Conservation (phyloP, 2,113 vertebrate species). For the Blennius ocellaris region DNA sequence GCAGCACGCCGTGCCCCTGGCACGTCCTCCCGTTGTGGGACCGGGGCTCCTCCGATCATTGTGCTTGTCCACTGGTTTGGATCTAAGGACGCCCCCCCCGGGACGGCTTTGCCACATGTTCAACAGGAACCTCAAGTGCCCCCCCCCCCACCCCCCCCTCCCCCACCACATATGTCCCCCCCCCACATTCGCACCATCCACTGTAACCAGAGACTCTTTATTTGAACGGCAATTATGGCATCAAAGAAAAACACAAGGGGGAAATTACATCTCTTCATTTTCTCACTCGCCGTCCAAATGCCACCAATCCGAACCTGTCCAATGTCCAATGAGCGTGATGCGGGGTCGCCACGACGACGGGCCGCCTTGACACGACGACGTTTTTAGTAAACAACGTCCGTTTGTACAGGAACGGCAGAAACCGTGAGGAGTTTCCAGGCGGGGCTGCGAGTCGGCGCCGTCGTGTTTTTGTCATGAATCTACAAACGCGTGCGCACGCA, state of each 20-base stretch:
- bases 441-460: too few species aligned
- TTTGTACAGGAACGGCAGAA: too few species aligned
- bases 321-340: too few species aligned
- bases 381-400: too few species aligned
- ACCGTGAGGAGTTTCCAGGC: too few species aligned
- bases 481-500: too few species aligned
- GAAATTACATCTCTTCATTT: too few species aligned
- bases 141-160: slow-evolving; percentile 36
- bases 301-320: too few species aligned
- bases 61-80: slow-evolving; percentile 57
- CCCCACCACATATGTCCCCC: slow-evolving; percentile 76
- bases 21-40: slow-evolving; percentile 51
- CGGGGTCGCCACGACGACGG: too few species aligned
- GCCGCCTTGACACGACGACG: too few species aligned
- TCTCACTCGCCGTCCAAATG: too few species aligned
- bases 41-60: slow-evolving; percentile 74
- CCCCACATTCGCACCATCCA: slow-evolving; percentile 39
- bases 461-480: too few species aligned
- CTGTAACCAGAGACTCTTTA: slow-evolving; percentile 38
- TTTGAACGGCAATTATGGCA: neutral
- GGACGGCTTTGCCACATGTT: slow-evolving; percentile 79
- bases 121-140: slow-evolving; percentile 60
- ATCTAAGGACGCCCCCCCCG: slow-evolving; percentile 50
- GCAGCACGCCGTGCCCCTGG: slow-evolving; percentile 67
- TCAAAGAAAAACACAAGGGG: neutral